A percentile compares a stretch with the other conserved stretches of the same genome.
Evolutionary conservation across 2,113 vertebrate genomes (phyloP).

Genomic region (Apteryx mantelli): DNA sequence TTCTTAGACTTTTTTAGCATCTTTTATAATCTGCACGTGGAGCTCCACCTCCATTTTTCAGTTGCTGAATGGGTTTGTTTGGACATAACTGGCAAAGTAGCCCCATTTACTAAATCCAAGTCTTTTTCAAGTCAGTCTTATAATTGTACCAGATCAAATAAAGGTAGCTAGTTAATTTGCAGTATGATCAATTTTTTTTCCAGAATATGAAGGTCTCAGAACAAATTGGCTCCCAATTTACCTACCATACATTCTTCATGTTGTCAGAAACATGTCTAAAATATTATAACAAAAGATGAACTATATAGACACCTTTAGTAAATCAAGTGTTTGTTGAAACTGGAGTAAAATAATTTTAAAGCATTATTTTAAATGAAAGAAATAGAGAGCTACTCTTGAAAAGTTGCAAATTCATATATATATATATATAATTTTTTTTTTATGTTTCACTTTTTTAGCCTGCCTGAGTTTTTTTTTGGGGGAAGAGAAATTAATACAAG

Average conservation of each 20-base stretch:
- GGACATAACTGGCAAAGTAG: background rate
- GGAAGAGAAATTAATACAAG: background rate
- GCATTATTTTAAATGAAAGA: background rate
- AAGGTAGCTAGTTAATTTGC: background rate
- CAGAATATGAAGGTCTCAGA: background rate
- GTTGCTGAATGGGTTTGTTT: background rate
- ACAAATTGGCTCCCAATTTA: background rate
- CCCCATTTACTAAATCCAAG: background rate
- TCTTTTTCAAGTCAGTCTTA: background rate
- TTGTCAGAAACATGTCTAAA: background rate
- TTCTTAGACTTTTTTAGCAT: background rate
- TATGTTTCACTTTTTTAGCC: background rate
- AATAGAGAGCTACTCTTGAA: background rate
- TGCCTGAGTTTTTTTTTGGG: background rate
- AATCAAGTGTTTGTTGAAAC: background rate
- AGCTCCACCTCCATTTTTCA: background rate
- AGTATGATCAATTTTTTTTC: background rate
- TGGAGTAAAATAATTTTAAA: background rate
- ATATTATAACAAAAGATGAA: background rate
- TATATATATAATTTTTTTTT: background rate
- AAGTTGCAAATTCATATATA: background rate
- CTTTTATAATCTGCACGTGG: background rate
- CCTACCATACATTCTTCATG: background rate
- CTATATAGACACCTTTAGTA: background rate
- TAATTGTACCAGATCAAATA: background rate